Evolutionary conservation across 2,113 vertebrate genomes (phyloP).

Genomic region (Haliaeetus leucogaster): DNA sequence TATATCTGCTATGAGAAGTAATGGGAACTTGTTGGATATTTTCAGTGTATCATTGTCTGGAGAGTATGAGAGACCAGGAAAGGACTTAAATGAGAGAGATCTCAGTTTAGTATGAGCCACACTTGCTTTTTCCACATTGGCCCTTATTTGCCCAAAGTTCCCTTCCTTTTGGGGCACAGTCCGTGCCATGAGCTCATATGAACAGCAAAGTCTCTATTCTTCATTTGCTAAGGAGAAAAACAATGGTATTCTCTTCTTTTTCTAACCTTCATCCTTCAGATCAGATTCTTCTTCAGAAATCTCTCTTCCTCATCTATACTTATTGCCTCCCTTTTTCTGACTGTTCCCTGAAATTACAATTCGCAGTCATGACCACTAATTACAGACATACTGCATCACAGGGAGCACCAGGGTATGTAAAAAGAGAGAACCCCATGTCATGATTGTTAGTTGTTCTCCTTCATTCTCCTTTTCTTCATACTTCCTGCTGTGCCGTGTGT

Average conservation of each 20-base stretch:
- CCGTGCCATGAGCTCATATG: background rate
- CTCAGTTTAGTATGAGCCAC: background rate
- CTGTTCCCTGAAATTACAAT: background rate
- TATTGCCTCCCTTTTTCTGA: background rate
- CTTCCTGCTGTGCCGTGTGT: background rate
- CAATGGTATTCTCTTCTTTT: background rate
- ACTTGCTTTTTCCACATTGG: background rate
- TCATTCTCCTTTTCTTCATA: background rate
- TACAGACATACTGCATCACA: accelerated
- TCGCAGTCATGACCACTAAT: accelerated
- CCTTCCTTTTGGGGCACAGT: background rate
- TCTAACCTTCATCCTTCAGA: background rate
- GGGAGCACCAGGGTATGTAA: background rate
- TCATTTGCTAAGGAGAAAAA: background rate
- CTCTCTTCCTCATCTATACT: background rate
- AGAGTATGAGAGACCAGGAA: background rate
- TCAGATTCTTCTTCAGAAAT: background rate
- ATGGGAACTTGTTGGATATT: background rate
- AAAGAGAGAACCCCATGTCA: accelerated
- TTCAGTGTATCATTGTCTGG: background rate
- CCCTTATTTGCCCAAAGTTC: background rate
- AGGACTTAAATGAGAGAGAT: background rate
- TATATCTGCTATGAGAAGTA: background rate
- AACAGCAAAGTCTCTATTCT: background rate
- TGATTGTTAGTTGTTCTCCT: background rate